Evolutionary conservation across 1,140 invertebrate species (phyloP).

Genomic region (Brachionus paranguensis): DNA sequence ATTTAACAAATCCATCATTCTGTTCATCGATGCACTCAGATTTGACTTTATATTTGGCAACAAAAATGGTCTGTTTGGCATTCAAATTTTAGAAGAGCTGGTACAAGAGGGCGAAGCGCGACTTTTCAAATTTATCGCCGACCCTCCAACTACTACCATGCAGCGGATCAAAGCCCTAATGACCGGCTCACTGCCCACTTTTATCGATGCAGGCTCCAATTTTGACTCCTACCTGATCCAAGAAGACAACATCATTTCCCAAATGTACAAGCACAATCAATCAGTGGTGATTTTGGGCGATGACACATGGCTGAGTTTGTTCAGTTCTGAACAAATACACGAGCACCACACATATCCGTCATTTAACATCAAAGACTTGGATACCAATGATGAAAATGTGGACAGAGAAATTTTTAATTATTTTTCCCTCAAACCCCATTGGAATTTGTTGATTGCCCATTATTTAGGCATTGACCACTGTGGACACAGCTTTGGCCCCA

Average conservation of each 20-base stretch:
- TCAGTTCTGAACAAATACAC: constrained; percentile 64
- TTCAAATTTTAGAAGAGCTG: background rate
- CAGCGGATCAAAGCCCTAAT: constrained; percentile 86
- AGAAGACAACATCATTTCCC: constrained; percentile 87
- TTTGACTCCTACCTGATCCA: constrained; percentile 71
- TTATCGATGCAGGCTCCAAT: constrained; percentile 76
- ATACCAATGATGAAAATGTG: constrained; percentile 71
- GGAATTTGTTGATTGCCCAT: constrained; percentile 82
- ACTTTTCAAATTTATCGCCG: constrained; percentile 71
- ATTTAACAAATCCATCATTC: constrained; percentile 64
- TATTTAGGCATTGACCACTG: constrained; percentile 94
- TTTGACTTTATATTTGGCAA: constrained; percentile 72
- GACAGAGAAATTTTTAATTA: constrained; percentile 12
- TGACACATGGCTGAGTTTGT: constrained; percentile 79
- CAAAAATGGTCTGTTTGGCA: constrained; percentile 52
- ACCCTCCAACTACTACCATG: constrained; percentile 92
- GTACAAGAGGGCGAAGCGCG: constrained; percentile 45
- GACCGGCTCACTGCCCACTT: constrained; percentile 90
- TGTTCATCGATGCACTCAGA: constrained; percentile 84
- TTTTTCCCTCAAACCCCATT: constrained; percentile 59
- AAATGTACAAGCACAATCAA: constrained; percentile 58
- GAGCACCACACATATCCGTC: constrained; percentile 77
- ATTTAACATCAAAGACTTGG: constrained; percentile 92
- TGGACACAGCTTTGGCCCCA: constrained; percentile 70
- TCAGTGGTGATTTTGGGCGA: constrained; percentile 79